A percentile compares a stretch with the other conserved stretches of the same genome.
phyloP scores from a whole-genome alignment of 2,888 invertebrate species.

The Chaetogeoica ovagalla region DNA sequence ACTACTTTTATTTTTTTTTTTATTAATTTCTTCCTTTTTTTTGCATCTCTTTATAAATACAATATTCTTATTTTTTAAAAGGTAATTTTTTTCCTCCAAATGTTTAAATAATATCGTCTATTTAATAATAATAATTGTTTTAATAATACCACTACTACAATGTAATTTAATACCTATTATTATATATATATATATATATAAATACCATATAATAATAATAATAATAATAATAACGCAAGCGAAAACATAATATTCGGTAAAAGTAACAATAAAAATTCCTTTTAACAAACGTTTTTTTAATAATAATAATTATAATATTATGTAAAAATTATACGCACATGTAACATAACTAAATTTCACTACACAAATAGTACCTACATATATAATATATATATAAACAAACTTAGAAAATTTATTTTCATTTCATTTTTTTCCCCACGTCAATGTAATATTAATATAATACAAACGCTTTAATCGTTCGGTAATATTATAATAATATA shows the following conservation, averaged over 20 bases:
- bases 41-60: constrained; percentile 42
- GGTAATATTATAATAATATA: not conserved
- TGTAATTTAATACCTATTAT: constrained; percentile 48
- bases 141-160: constrained; percentile 34
- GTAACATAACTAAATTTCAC: constrained; percentile 45
- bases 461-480: not conserved
- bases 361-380: constrained; percentile 28
- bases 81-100: constrained; percentile 48
- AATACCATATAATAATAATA: constrained; percentile 30
- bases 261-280: constrained; percentile 51
- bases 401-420: constrained; percentile 34
- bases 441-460: not conserved
- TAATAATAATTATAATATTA: constrained; percentile 9
- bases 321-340: constrained; percentile 47
- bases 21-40: constrained; percentile 23
- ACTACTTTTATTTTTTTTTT: constrained; percentile 46
- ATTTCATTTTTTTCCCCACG: not conserved
- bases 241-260: constrained; percentile 50
- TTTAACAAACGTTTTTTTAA: constrained; percentile 39
- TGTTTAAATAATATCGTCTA: constrained; percentile 49
- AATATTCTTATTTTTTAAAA: constrained; percentile 43
- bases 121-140: constrained; percentile 35
- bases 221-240: constrained; percentile 43
- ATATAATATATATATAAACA: constrained; percentile 26
- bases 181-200: constrained; percentile 34